Evolutionary conservation across 2,797 vertebrate genomes (phyloP).

Genomic region (Anas capensis): DNA sequence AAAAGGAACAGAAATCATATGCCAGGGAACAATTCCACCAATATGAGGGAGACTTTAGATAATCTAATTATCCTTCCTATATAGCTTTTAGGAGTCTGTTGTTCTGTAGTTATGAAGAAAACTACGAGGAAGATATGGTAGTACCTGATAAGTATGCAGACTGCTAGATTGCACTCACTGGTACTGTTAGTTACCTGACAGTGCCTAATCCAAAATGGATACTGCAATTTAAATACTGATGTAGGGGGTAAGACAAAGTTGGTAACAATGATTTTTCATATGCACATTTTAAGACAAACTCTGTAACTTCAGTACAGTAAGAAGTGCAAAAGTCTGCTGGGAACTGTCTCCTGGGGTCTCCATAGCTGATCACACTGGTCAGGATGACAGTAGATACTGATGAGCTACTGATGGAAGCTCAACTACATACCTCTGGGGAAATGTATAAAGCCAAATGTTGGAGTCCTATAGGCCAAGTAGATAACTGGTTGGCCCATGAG

Average conservation of each 20-base stretch:
- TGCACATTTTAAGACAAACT: background rate
- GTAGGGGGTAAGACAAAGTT: background rate
- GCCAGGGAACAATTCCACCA: background rate
- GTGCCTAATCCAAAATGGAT: background rate
- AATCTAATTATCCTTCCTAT: background rate
- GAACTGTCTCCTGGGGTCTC: background rate
- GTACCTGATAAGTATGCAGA: background rate
- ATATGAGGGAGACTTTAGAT: background rate
- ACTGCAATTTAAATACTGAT: background rate
- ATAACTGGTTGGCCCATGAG: background rate
- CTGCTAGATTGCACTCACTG: background rate
- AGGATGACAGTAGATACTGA: background rate
- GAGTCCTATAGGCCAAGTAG: background rate
- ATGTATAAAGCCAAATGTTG: background rate
- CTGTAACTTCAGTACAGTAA: background rate
- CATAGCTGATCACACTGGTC: background rate
- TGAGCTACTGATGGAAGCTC: background rate
- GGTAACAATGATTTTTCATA: background rate
- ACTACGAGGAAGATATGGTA: background rate
- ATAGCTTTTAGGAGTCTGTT: background rate
- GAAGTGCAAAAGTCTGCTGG: background rate
- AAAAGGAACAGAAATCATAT: background rate
- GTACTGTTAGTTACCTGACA: background rate
- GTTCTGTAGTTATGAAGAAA: background rate
- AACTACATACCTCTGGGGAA: fast-evolving